Conservation (phyloP, 2,888 invertebrate genomes). For the Nephrotoma flavescens region DNA sequence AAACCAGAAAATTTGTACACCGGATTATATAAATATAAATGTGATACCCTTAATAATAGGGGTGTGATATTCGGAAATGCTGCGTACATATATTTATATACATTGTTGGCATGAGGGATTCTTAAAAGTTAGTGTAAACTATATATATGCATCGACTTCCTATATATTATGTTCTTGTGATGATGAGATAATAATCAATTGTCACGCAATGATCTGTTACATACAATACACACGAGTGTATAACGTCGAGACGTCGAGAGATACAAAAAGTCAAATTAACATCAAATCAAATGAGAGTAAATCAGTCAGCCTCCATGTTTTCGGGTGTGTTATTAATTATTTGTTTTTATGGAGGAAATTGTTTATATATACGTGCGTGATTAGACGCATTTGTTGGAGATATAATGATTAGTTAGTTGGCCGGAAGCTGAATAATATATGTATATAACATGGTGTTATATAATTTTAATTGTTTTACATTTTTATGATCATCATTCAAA, state of each 20-base stretch:
- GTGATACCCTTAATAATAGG: not conserved
- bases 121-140: not conserved
- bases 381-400: not conserved
- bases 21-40: not conserved
- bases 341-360: not conserved
- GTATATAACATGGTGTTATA: not conserved
- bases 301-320: not conserved
- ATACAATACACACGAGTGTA: not conserved
- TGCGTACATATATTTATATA: not conserved
- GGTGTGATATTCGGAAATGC: not conserved
- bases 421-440: not conserved
- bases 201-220: not conserved
- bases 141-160: not conserved
- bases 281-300: not conserved
- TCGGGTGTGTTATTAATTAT: not conserved
- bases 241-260: not conserved
- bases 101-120: not conserved
- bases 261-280: not conserved
- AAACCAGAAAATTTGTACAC: not conserved
- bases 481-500: no score
- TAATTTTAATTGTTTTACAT: not conserved
- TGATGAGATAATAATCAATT: not conserved
- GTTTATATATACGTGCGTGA: not conserved
- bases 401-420: not conserved
- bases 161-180: not conserved